phyloP scores from a whole-genome alignment of 2,797 vertebrate genomes.

The Discoglossus pictus region DNA sequence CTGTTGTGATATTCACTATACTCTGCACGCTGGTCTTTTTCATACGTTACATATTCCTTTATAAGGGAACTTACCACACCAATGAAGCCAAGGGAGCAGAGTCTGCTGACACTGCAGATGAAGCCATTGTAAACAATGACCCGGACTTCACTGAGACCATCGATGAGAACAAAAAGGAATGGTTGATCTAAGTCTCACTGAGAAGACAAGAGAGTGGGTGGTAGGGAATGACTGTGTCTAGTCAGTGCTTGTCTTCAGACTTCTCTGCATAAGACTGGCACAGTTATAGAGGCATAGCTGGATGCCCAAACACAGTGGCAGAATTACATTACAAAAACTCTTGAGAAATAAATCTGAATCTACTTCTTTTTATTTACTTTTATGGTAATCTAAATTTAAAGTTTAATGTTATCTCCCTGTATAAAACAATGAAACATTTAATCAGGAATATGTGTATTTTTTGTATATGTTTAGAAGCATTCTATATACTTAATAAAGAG shows the following conservation, averaged over 20 bases:
- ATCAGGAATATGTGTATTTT: constrained; percentile 62
- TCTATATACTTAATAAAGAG: constrained; percentile 59
- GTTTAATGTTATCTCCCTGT: constrained; percentile 33
- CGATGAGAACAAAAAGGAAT: constrained; percentile 97
- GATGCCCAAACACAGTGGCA: constrained; percentile 69
- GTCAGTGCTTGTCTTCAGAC: constrained; percentile 56
- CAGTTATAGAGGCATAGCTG: too few relatives aligned
- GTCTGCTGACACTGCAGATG: constrained; percentile 83
- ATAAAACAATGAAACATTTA: constrained; percentile 58
- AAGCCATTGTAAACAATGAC: constrained; percentile 94
- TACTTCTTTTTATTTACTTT: constrained; percentile 30
- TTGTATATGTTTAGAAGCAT: constrained; percentile 65
- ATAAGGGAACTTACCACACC: constrained; percentile 99
- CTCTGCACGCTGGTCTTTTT: constrained; percentile 96
- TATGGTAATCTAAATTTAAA: too few relatives aligned
- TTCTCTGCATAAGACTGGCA: constrained; percentile 73
- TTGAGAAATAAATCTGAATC: constrained; percentile 54
- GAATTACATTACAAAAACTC: constrained; percentile 67
- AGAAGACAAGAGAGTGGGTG: constrained; percentile 23
- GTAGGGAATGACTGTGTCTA: constrained; percentile 53
- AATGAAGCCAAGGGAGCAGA: constrained; percentile 92
- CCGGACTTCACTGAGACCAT: constrained; percentile 98
- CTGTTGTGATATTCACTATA: constrained; percentile 98
- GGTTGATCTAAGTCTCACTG: constrained; percentile 85
- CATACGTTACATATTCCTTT: constrained; percentile 98